Base-by-base conservation (phyloP, 1,140 invertebrate genomes). In the Manduca sexta region DNA sequence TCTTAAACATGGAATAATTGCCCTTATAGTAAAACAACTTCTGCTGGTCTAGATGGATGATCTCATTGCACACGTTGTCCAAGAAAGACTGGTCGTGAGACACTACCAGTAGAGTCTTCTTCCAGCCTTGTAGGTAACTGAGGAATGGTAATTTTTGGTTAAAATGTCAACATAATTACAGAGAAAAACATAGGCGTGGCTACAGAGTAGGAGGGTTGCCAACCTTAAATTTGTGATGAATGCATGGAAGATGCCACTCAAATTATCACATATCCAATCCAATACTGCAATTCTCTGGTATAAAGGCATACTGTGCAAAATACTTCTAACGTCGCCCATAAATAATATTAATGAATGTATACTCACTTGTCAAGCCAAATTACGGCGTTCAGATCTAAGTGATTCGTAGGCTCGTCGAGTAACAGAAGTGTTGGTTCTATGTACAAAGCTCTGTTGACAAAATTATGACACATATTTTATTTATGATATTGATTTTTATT, bases 21-120 rank as follows among this genome's bases (percentile, higher is more conserved):
- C 98, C 98, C 83, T 97, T 96, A 75, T 99, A 99, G 79, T 99
- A 99, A 73, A 92, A 95, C 6, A 99, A 86, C 78, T 99, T 99
- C 64, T 96, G 93, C 54, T 93, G 92, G 75, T 99, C 97, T 45
- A 99, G 87, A 84, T 99, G 98, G 52, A 99, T 97, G 37, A 99
- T 96, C 87, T 99, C 98, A 56, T 98, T 98, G 78, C 98, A 99
- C 2, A 99, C 97, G 74, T 99, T 99, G 76, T 99, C 98, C 47
- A 99, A 92, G 88, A 99, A 99, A 70, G 96, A 98, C 82, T 99
- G 97, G 88, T 99, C 98, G 89, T 99, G 98, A 66, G 98, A 99
- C 8, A 99, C 98, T 49, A 99, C 95, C 2, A 99, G 76, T 1
- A 99, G 84, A 0, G 98, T 99, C 71, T 99, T 99, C 80, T 99